phyloP scores from a whole-genome alignment of 2,888 invertebrate genomes.

The Fabriciana adippe region DNA sequence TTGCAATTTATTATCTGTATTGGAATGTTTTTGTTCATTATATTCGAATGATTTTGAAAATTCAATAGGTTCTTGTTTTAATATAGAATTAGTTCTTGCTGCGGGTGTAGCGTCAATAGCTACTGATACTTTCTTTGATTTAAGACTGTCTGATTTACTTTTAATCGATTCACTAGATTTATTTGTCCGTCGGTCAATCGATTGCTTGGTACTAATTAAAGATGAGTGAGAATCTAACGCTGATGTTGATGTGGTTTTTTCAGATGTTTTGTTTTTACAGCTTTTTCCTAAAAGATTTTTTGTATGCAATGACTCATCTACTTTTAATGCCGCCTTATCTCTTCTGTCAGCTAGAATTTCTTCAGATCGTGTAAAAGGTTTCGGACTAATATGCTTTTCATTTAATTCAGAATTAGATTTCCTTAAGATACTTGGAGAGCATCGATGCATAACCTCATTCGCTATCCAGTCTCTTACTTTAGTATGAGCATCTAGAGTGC shows the following conservation, averaged over 20 bases:
- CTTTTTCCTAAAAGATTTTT: slow-evolving; percentile 54
- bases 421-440: slow-evolving; percentile 85
- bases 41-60: slow-evolving; percentile 84
- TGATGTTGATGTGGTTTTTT: slow-evolving; percentile 75
- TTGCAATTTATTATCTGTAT: slow-evolving; percentile 56
- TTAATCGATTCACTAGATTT: slow-evolving; percentile 76
- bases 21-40: slow-evolving; percentile 63
- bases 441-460: slow-evolving; percentile 88
- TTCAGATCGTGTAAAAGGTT: slow-evolving; percentile 74
- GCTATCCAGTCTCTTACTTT: slow-evolving; percentile 94
- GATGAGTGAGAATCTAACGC: slow-evolving; percentile 74
- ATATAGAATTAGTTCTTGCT: slow-evolving; percentile 86
- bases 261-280: slow-evolving; percentile 64
- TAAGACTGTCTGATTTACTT: slow-evolving; percentile 70
- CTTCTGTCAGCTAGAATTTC: slow-evolving; percentile 70
- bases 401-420: slow-evolving; percentile 72
- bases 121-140: slow-evolving; percentile 87
- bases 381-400: slow-evolving; percentile 55
- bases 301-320: slow-evolving; percentile 47
- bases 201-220: slow-evolving; percentile 64
- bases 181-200: slow-evolving; percentile 53
- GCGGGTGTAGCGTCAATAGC: slow-evolving; percentile 90
- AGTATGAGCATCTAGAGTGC: slow-evolving; percentile 92
- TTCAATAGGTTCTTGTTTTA: slow-evolving; percentile 90
- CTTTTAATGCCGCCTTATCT: slow-evolving; percentile 52